phyloP scores from a whole-genome alignment of 2,888 invertebrate species.

The Conops quadrifasciatus region DNA sequence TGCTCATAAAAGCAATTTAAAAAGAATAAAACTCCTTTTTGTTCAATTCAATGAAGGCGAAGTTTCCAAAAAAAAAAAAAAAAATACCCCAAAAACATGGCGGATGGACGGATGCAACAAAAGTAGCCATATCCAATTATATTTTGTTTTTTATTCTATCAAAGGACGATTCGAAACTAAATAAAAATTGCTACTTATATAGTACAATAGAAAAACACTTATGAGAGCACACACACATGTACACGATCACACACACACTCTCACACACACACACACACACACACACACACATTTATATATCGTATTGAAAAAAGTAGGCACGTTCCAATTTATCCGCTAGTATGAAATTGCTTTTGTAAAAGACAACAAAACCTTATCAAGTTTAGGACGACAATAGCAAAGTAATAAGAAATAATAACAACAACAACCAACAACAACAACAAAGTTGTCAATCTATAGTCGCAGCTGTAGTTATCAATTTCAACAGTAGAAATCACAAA shows the following conservation, averaged over 20 bases:
- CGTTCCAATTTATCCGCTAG: neutral
- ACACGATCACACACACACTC: constrained; percentile 31
- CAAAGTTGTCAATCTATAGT: neutral
- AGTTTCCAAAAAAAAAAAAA: constrained; percentile 7
- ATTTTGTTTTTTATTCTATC: constrained; percentile 46
- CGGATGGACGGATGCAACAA: constrained; percentile 17
- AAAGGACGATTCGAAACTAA: constrained; percentile 43
- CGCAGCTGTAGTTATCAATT: neutral
- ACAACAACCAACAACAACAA: constrained; percentile 16
- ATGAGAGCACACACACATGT: constrained; percentile 41
- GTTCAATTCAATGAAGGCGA: constrained; percentile 44
- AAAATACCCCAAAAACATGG: neutral
- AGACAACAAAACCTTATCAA: too few relatives aligned
- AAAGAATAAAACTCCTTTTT: constrained; percentile 44
- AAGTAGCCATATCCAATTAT: constrained; percentile 42
- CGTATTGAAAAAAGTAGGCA: neutral
- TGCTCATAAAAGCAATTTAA: constrained; percentile 46
- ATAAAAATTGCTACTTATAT: too few relatives aligned
- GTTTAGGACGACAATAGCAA: neutral
- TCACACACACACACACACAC: constrained; percentile 24
- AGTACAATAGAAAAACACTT: constrained; percentile 46
- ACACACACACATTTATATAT: neutral
- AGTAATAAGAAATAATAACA: neutral
- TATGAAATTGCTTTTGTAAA: too few relatives aligned
- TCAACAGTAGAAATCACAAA: too few relatives aligned